Base-by-base conservation (phyloP, 2,888 invertebrate species). In the Deroplatys truncata region DNA sequence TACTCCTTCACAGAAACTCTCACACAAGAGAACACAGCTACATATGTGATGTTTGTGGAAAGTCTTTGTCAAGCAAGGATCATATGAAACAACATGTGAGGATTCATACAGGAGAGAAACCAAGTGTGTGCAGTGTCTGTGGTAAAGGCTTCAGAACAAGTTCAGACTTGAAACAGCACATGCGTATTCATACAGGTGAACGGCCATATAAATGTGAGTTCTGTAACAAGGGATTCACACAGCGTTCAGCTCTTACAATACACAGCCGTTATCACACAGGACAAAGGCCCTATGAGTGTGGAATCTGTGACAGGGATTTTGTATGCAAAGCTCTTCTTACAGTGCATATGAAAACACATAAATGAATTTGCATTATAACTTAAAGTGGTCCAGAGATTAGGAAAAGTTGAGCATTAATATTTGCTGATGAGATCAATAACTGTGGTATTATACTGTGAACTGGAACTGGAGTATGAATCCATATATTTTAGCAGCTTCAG, bases 191-290 rank as follows among this genome's bases (percentile, higher is more conserved):
- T 90, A 94, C 94, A 0, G 94, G 94, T 0, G 94, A 94, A 89
- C 94, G 94, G 86, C 94, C 94, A 0, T 94, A 94, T 92, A 93
- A 93, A 89, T 94, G 94, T 91, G 93, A 94, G 82, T 92, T 93
- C 88, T 95, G 95, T 90, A 93, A 93, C 2, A 95, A 94, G 91
- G 93, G 94, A 1, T 95, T 95, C 91, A 94, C 94, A 0, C 95
- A 95, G 91, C 93, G 94, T 49, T 94, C 94, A 4, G 94, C 94
- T 2, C 92, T 95, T 25, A 94, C 94, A 8, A 94, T 94, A 88
- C 95, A 95, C 91, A 93, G 93, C 90, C 92, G 94, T 7, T 93
- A 93, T 9, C 94, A 94, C 91, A 94, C 94, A 1, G 94, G 94
- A 0, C 93, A 94, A 89, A 91, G 93, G 90, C 94, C 94, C 0